phyloP scores from a whole-genome alignment of 2,888 invertebrate species.

The Sphinx pinastri region DNA sequence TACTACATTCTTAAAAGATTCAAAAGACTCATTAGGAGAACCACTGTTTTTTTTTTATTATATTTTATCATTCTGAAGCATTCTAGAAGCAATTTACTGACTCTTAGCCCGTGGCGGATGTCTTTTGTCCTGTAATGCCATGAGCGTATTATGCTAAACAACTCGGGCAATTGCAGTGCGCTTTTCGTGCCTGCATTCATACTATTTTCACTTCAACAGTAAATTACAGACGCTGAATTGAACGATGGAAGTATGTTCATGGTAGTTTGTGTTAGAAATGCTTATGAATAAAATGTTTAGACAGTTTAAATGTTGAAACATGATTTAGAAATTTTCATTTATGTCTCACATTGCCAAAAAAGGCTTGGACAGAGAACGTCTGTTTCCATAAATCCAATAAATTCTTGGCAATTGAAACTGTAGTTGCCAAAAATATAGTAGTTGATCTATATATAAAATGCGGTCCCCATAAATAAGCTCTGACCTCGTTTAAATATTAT shows the following conservation, averaged over 20 bases:
- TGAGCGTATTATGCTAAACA: slow-evolving; percentile 79
- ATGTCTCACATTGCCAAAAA: too few species aligned
- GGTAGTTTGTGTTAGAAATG: slow-evolving; percentile 28
- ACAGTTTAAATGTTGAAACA: neutral
- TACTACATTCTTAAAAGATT: too few species aligned
- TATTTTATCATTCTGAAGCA: slow-evolving; percentile 15
- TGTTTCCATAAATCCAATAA: neutral
- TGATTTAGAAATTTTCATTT: too few species aligned
- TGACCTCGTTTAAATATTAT: too few species aligned
- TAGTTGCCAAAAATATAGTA: too few species aligned
- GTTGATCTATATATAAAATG: too few species aligned
- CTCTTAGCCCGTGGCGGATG: slow-evolving; percentile 37
- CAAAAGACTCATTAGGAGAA: too few species aligned
- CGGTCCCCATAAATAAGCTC: too few species aligned
- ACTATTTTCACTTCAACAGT: slow-evolving; percentile 65
- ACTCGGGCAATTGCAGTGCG: slow-evolving; percentile 69
- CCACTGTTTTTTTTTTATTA: neutral
- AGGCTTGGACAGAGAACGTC: too few species aligned
- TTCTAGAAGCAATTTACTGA: slow-evolving; percentile 29
- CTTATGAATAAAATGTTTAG: slow-evolving; percentile 25
- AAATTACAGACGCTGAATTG: slow-evolving; percentile 65
- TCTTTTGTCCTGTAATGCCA: slow-evolving; percentile 71
- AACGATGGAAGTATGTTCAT: slow-evolving; percentile 44
- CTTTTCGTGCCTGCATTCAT: slow-evolving; percentile 54
- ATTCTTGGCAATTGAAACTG: too few species aligned